Percentiles rank a stretch among this genome's conserved stretches.
Conservation (phyloP, 1,140 invertebrate species). For the Mamestra configurata region DNA sequence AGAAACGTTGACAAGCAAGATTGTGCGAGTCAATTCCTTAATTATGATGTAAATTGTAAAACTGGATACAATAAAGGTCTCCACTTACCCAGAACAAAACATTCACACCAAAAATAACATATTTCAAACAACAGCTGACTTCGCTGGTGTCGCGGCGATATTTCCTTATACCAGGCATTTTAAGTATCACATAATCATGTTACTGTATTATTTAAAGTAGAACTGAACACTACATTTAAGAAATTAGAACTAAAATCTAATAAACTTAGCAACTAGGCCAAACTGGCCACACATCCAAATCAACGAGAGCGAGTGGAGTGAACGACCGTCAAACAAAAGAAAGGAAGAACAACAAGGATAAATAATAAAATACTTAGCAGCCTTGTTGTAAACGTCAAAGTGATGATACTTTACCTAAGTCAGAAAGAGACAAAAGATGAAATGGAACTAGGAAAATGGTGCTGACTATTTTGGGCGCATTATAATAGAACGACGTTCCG, state of each 20-base stretch:
- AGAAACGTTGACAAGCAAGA: no score
- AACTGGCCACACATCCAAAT: slow-evolving; percentile 49
- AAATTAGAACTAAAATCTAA: slow-evolving; percentile 46
- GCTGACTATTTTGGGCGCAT: not conserved
- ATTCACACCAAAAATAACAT: slow-evolving; percentile 99
- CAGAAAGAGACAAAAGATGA: not conserved
- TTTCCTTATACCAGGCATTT: slow-evolving; percentile 90
- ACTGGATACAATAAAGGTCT: slow-evolving; percentile 2
- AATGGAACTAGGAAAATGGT: not conserved
- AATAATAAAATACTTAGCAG: not conserved
- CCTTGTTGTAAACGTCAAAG: slow-evolving; percentile 28
- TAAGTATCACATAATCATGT: slow-evolving; percentile 59
- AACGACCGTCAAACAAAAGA: slow-evolving; percentile 59
- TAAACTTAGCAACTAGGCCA: slow-evolving; percentile 51
- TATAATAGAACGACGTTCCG: slow-evolving; percentile 1
- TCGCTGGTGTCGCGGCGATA: slow-evolving; percentile 95
- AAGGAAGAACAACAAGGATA: slow-evolving; percentile 32
- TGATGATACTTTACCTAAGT: not conserved
- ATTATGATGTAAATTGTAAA: slow-evolving; percentile 35
- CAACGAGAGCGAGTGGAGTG: slow-evolving; percentile 52
- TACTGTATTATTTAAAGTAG: slow-evolving; percentile 45
- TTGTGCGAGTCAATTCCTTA: not conserved
- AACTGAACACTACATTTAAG: slow-evolving; percentile 46
- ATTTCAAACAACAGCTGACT: slow-evolving; percentile 99
- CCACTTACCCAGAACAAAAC: slow-evolving; percentile 98